Conservation (phyloP, 2,113 vertebrate genomes). For the Melanocharis versteri region DNA sequence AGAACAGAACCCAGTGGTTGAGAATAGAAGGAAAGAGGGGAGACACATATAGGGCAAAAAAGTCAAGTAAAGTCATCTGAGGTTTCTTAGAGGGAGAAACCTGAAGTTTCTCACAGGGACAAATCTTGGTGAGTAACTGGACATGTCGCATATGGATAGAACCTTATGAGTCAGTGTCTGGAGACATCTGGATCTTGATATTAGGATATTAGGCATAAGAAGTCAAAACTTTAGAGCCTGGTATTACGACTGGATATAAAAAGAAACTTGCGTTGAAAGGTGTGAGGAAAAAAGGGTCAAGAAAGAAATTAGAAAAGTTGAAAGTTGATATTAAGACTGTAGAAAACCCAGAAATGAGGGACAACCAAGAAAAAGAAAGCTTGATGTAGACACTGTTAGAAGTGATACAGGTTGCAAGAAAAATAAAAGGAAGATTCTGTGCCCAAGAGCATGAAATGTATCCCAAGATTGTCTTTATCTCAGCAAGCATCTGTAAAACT, state of each 20-base stretch:
- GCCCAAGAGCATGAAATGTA: background rate
- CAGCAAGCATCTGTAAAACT: background rate
- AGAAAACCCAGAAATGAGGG: background rate
- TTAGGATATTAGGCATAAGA: background rate
- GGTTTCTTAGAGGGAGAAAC: background rate
- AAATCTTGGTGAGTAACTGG: background rate
- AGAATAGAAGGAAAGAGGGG: background rate
- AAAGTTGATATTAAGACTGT: background rate
- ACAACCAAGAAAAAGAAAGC: background rate
- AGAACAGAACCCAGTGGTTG: background rate
- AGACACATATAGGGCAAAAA: background rate
- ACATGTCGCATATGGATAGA: background rate
- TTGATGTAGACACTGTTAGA: background rate
- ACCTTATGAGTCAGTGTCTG: background rate
- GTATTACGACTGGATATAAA: background rate
- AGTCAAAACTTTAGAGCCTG: background rate
- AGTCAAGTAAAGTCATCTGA: background rate
- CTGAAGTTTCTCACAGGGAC: background rate
- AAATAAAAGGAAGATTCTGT: background rate
- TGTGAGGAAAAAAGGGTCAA: background rate
- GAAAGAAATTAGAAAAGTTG: background rate
- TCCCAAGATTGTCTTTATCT: background rate
- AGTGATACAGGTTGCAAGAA: background rate
- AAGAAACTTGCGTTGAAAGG: background rate
- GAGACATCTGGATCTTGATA: background rate